Percentiles rank a stretch among this genome's conserved stretches.
phyloP scores from a whole-genome alignment of 2,888 invertebrate genomes.

The Trichopoda pennipes region DNA sequence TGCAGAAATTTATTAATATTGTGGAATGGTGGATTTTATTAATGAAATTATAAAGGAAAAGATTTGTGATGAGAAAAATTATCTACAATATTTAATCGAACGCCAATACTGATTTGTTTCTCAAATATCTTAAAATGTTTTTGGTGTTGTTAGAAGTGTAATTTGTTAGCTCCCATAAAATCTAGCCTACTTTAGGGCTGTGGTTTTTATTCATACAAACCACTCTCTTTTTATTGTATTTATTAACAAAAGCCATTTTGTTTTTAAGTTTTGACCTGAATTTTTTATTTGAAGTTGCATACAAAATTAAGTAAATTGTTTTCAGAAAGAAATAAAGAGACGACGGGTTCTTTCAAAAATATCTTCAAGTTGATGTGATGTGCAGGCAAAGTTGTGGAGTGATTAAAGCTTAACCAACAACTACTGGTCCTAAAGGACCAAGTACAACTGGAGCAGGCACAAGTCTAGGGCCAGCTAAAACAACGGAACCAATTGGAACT shows the following conservation, averaged over 20 bases:
- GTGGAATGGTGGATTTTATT: too few relatives aligned
- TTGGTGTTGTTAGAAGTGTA: too few relatives aligned
- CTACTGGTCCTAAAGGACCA: slow-evolving; percentile 52
- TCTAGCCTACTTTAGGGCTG: background rate
- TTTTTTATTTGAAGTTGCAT: slow-evolving; percentile 68
- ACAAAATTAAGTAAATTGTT: slow-evolving; percentile 49
- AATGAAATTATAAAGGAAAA: too few relatives aligned
- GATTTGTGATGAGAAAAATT: too few relatives aligned
- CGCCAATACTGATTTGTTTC: too few relatives aligned
- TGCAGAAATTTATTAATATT: too few relatives aligned
- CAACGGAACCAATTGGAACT: slow-evolving; percentile 45
- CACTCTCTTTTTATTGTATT: too few relatives aligned
- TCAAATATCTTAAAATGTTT: too few relatives aligned
- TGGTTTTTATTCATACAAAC: background rate
- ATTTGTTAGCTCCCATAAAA: background rate
- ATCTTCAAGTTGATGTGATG: slow-evolving; percentile 19
- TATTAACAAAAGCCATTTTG: slow-evolving; percentile 25
- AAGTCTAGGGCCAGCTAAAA: slow-evolving; percentile 50
- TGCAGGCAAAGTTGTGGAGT: slow-evolving; percentile 5
- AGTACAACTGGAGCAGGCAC: slow-evolving; percentile 25
- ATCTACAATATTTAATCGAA: too few relatives aligned
- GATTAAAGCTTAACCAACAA: slow-evolving; percentile 38
- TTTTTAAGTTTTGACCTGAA: slow-evolving; percentile 71
- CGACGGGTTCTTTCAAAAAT: slow-evolving; percentile 31
- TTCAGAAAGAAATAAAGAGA: slow-evolving; percentile 31